These are phyloP conservation scores for Dasysyrphus tricinctus DNA, from an alignment of 2,888 invertebrate genomes.

Conservation along the genomic window DNA sequence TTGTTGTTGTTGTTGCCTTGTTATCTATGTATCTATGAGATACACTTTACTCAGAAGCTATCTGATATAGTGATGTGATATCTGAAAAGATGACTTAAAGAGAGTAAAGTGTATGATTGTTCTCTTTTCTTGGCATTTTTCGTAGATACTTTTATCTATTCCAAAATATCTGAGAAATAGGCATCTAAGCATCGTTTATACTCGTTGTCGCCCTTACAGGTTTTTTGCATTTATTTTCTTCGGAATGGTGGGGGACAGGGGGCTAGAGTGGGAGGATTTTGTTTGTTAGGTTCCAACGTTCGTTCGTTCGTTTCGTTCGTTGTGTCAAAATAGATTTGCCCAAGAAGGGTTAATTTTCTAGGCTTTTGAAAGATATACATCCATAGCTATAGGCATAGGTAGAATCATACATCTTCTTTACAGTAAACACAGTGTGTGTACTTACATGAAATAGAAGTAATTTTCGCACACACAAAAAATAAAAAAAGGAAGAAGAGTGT, in stretches of 20 bases:
- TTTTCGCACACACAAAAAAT: conserved; percentile 18
- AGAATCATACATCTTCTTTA: conserved; percentile 24
- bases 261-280: background rate
- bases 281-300: background rate
- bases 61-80: background rate
- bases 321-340: conserved; percentile 54
- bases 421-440: conserved; percentile 9
- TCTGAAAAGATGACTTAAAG: conserved; percentile 28
- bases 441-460: conserved; percentile 27
- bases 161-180: conserved; percentile 42
- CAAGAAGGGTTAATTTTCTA: conserved; percentile 50
- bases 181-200: conserved; percentile 54
- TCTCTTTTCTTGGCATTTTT: conserved; percentile 28
- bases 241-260: background rate
- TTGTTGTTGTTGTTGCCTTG: background rate
- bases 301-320: conserved; percentile 34
- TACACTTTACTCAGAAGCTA: conserved; percentile 21
- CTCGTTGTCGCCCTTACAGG: conserved; percentile 49
- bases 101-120: conserved; percentile 44
- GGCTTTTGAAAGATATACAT: conserved; percentile 10
- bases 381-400: background rate
- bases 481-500: conserved; percentile 1
- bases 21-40: conserved; percentile 37
- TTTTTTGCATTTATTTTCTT: conserved; percentile 22
- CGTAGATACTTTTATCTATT: conserved; percentile 47